These are phyloP conservation scores for Orientallactaga sibirica DNA, from an alignment of 2,797 vertebrate genomes.

Conservation along the genomic window DNA sequence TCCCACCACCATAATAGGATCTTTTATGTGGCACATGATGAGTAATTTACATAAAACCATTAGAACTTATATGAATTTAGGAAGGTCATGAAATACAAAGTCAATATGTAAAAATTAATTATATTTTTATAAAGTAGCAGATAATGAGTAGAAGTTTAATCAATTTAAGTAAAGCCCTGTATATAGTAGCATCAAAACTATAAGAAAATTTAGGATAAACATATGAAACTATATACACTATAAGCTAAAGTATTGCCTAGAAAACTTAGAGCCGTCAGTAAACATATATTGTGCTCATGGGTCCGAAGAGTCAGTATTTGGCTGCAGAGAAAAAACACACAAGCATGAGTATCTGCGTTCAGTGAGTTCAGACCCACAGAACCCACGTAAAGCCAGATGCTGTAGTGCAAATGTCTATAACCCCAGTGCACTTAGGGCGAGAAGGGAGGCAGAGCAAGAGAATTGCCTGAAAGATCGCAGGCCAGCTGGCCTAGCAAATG, in stretches of 20 bases:
- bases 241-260: neutral
- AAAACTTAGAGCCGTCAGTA: neutral
- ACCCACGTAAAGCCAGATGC: too few relatives aligned
- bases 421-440: too few relatives aligned
- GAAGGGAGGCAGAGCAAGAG: too few relatives aligned
- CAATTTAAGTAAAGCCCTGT: slow-evolving; percentile 24
- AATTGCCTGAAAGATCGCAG: too few relatives aligned
- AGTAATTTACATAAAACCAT: neutral
- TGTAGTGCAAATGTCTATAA: too few relatives aligned
- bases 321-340: too few relatives aligned
- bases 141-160: neutral
- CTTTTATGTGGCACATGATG: neutral
- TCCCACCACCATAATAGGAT: too few relatives aligned
- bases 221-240: neutral
- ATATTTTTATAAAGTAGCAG: neutral
- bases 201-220: neutral
- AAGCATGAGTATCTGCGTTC: too few relatives aligned
- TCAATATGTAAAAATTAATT: neutral
- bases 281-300: neutral
- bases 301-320: slow-evolving; percentile 1
- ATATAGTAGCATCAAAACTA: neutral
- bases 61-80: slow-evolving; percentile 12
- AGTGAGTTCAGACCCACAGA: too few relatives aligned
- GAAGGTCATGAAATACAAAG: slow-evolving; percentile 8
- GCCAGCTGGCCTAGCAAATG: too few relatives aligned